Evolutionary conservation across 2,113 vertebrate genomes (phyloP), one percentile per base, ranked within the genome.

Genomic region (Mustela lutreola): DNA sequence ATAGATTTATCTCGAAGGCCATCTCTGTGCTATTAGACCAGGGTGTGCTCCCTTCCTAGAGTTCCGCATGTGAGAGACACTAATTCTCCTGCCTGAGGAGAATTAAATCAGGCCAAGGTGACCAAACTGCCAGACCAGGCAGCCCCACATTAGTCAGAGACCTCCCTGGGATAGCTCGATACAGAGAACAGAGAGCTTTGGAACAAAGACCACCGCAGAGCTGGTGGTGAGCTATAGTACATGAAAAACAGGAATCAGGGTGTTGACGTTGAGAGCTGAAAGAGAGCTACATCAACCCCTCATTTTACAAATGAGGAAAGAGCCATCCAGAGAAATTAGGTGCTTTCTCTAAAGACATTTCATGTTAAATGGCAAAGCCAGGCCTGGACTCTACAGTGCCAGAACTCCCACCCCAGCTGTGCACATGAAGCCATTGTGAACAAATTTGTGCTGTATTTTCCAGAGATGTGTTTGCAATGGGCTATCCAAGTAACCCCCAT

Each of bases 71-170:
- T 90, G 81, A 65, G 50, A 94, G 76, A 94, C 92, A 71, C 79
- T 73, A 94, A 96, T 96, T 88, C 86, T 88, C 31, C 60, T 87
- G 83, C 89, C 89, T 18, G 63, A 58, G 19, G 80, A 97, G 95
- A 89, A 97, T 94, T 92, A 86, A 95, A 58, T 88, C 79, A 96
- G 67, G 67, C 58, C 45, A 60, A 11, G 26, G 50, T 88, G 70
- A 91, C 82, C 86, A 93, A 80, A 88, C 89, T 95, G 86, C 87
- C 91, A 94, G 78, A 78, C 7, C 1, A 76, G 79, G 53, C 11
- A 28, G 58, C 53, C 36, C 36, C 26, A 50, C 63, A 31, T 81
- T 71, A 90, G 79, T 89, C 76, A 88, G 63, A 92, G 62, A 63
- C 71, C 53, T 97, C 96, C 89, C 45, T 50, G 4, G 62, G 80